Evolutionary conservation across 2,113 vertebrate genomes (phyloP), one percentile per base, ranked within the genome.

Genomic region (Nicator chloris): DNA sequence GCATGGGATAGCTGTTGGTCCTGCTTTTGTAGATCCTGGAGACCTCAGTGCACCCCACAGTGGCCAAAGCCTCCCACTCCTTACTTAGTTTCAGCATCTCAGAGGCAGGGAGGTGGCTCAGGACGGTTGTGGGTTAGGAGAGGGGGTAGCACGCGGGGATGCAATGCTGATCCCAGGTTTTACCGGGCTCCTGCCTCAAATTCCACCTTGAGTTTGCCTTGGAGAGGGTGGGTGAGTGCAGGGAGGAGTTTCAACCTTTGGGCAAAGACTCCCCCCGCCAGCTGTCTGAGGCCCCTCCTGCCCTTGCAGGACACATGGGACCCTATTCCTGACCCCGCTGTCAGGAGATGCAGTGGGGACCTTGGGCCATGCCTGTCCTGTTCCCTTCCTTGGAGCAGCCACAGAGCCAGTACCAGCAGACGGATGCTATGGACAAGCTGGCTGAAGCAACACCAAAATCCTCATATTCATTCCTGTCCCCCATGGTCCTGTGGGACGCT

Each of bases 271-370:
- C 20, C 14, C 16, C 47, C 27, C 15, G 13, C 31, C 13, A 8
- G 24, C 44, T 50, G 50, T 17, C 44, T 21, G 35, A 63, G 33
- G 59, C 24, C 15, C 5, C 9, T 33, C 51, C 40, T 3, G 5
- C 26, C 26, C 26, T 44, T 33, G 3, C 51, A 50, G 66, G 56
- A 61, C 45, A 6, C 1, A 6, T 1, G 14, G 15, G 56, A 8
- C 15, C 33, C 18, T 13, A 1, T 27, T 51, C 54, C 28, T 31
- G 47, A 14, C 23, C 37, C 51, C 10, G 0, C 2, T 7, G 10
- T 3, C 66, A 15, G 72, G 47, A 61, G 40, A 21, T 22, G 35
- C 50, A 1, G 9, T 4, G n/a, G 13, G n/a, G 10, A 69, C 40
- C 35, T 23, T 1, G 22, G 40, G 33, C 91, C 2, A 0, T 20